Conservation (phyloP, 2,113 vertebrate species). For the Zapus hudsonius region DNA sequence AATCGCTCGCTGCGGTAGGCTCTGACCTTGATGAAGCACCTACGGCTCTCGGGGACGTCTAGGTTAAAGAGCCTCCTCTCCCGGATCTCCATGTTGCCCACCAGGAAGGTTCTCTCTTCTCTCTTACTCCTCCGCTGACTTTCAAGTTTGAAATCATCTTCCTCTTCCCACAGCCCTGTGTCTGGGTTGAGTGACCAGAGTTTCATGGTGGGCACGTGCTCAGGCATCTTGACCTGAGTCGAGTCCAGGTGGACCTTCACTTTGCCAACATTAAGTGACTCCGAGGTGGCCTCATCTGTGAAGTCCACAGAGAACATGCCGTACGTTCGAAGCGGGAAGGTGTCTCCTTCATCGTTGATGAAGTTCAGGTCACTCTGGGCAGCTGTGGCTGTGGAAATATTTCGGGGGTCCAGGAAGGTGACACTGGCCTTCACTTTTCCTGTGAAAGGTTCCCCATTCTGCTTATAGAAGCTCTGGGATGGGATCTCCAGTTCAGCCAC, state of each 20-base stretch:
- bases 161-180: conserved; percentile 97
- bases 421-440: conserved; percentile 96
- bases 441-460: conserved; percentile 93
- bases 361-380: conserved; percentile 97
- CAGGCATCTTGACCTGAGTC: conserved; percentile 92
- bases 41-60: conserved; percentile 95
- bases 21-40: conserved; percentile 96
- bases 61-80: conserved; percentile 97
- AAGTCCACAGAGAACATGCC: conserved; percentile 99
- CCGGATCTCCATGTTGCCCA: conserved; percentile 99
- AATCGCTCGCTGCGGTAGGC: conserved; percentile 96
- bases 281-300: conserved; percentile 87
- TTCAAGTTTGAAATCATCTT: conserved; percentile 91
- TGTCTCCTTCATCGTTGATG: conserved; percentile 92
- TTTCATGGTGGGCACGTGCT: conserved; percentile 93
- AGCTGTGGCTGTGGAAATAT: conserved; percentile 90
- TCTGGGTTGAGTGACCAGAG: conserved; percentile 98
- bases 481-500: conserved; percentile 96
- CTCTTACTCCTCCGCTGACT: conserved; percentile 89
- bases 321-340: conserved; percentile 94
- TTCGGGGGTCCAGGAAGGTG: conserved; percentile 96
- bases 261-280: conserved; percentile 93
- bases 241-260: conserved; percentile 96
- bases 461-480: conserved; percentile 92
- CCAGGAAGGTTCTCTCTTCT: conserved; percentile 95